phyloP scores from a whole-genome alignment of 2,113 vertebrate species.

The Thalassoma bifasciatum region DNA sequence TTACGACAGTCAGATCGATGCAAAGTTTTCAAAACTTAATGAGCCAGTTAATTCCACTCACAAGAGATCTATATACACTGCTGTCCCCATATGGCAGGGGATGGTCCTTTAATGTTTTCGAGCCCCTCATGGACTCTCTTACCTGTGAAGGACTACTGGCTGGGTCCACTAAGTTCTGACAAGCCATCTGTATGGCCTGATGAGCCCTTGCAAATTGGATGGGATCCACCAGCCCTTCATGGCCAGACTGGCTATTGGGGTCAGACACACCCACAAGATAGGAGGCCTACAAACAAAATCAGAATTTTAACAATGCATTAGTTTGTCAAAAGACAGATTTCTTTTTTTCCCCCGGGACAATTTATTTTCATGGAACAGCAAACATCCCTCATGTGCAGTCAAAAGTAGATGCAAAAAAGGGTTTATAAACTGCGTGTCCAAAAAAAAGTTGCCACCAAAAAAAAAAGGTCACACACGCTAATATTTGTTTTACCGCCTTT shows the following conservation, averaged over 20 bases:
- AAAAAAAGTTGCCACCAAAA: no score
- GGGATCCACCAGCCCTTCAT: constrained; percentile 97
- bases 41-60: constrained; percentile 29
- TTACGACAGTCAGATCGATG: neutral
- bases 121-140: constrained; percentile 38
- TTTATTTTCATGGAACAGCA: constrained; percentile 12
- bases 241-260: constrained; percentile 97
- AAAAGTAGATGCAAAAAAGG: neutral
- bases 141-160: constrained; percentile 98
- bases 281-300: constrained; percentile 85
- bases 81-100: neutral
- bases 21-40: constrained; percentile 27
- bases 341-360: neutral
- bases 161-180: constrained; percentile 97
- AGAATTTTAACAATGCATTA: neutral
- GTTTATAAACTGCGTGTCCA: no score
- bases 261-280: constrained; percentile 98
- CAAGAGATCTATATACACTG: constrained; percentile 1
- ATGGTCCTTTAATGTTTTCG: neutral
- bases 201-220: constrained; percentile 98
- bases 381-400: neutral
- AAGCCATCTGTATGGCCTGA: constrained; percentile 99
- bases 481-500: no score
- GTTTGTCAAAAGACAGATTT: neutral
- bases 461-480: no score